A percentile compares a stretch with the other conserved stretches of the same genome.
These are phyloP conservation scores for Ursus arctos DNA, from an alignment of 2,113 vertebrate genomes.

Conservation along the genomic window DNA sequence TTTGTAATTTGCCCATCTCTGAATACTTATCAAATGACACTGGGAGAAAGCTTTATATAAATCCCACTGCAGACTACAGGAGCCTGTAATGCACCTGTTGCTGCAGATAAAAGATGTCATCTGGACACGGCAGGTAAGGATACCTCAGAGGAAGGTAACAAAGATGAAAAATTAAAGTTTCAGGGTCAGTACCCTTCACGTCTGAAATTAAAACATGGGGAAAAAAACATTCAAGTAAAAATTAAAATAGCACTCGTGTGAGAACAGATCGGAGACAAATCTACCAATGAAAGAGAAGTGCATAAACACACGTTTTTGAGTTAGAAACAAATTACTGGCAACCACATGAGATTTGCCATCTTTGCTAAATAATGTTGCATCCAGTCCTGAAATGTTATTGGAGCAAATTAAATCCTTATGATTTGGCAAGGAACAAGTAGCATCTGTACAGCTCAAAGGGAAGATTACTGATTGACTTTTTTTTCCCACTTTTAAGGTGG, in stretches of 20 bases:
- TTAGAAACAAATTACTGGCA: background rate
- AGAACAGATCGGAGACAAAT: background rate
- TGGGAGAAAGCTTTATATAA: background rate
- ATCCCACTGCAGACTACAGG: background rate
- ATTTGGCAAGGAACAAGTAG: background rate
- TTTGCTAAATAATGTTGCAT: background rate
- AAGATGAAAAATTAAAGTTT: background rate
- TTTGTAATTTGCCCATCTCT: background rate
- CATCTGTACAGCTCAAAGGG: background rate
- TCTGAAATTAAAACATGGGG: background rate
- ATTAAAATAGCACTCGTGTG: background rate
- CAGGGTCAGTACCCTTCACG: background rate
- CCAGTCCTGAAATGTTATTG: background rate
- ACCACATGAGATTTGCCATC: background rate
- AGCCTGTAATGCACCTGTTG: background rate
- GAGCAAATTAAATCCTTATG: background rate
- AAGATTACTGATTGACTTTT: background rate
- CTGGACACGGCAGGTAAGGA: background rate
- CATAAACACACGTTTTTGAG: background rate
- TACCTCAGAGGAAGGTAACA: background rate
- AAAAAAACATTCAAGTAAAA: background rate
- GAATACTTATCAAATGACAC: background rate
- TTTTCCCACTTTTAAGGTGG: background rate
- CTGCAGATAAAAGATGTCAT: background rate
- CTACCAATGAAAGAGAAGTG: background rate